Conservation (phyloP, 2,888 invertebrate species). For the Drosophila tanythrix region DNA sequence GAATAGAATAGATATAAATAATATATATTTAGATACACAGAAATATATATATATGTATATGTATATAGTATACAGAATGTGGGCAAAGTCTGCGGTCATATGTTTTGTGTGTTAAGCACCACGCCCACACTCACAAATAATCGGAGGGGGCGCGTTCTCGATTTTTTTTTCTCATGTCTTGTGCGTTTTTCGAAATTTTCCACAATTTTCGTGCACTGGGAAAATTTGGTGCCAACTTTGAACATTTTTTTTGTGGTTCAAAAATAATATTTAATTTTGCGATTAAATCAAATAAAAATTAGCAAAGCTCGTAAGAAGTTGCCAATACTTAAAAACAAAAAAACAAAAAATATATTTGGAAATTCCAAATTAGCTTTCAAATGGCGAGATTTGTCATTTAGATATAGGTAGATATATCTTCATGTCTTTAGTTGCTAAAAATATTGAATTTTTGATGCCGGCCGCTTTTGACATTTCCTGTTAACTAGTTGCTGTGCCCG, state of each 20-base stretch:
- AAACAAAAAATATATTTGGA: neutral
- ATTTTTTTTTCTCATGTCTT: conserved; percentile 3
- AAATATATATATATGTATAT: conserved; percentile 5
- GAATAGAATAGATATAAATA: conserved; percentile 50
- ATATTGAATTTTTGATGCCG: neutral
- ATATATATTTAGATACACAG: neutral
- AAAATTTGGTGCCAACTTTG: neutral
- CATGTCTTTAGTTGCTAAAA: neutral
- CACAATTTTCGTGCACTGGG: neutral
- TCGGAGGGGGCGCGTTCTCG: conserved; percentile 54
- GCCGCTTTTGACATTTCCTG: conserved; percentile 5
- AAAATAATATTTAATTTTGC: neutral
- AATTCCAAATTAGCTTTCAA: neutral
- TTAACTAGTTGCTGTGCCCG: neutral
- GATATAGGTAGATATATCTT: neutral
- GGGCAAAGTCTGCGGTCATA: conserved; percentile 27
- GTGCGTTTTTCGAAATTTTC: conserved; percentile 10
- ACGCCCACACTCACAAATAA: conserved; percentile 49
- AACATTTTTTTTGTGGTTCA: neutral
- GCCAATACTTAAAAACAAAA: neutral
- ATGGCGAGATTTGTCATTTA: neutral
- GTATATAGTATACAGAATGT: conserved; percentile 11
- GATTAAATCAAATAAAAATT: neutral
- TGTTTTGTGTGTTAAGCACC: conserved; percentile 24
- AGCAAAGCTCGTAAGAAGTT: conserved; percentile 1